These are phyloP conservation scores for Saccostrea cuccullata DNA, from an alignment of 1,140 invertebrate species.

Conservation along the genomic window DNA sequence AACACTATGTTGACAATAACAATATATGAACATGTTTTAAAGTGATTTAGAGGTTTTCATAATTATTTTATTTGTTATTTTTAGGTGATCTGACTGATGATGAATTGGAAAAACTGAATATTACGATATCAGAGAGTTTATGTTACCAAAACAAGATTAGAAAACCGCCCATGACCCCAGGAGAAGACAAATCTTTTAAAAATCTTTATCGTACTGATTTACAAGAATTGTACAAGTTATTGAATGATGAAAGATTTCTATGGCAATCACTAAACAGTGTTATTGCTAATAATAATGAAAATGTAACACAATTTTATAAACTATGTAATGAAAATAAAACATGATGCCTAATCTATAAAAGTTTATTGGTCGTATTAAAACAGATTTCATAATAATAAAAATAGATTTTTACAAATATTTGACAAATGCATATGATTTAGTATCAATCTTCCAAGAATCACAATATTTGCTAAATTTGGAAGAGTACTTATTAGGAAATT, in stretches of 20 bases:
- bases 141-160: slow-evolving; percentile 19
- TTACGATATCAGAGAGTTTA: not conserved
- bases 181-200: not conserved
- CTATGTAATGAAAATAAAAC: too few relatives aligned
- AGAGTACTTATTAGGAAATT: too few relatives aligned
- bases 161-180: not conserved
- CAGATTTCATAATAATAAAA: too few relatives aligned
- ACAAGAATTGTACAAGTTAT: not conserved
- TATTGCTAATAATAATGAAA: not conserved
- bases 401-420: too few relatives aligned
- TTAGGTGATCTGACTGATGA: not conserved
- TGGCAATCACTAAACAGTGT: not conserved
- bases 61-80: not conserved
- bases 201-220: not conserved
- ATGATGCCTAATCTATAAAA: too few relatives aligned
- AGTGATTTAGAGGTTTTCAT: not conserved
- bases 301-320: not conserved
- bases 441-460: too few relatives aligned
- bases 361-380: too few relatives aligned
- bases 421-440: too few relatives aligned
- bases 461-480: too few relatives aligned
- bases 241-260: slow-evolving; percentile 9
- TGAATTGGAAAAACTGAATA: not conserved
- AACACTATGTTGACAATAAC: not conserved
- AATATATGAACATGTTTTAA: not conserved